Base-by-base conservation (phyloP, 2,113 vertebrate genomes). In the Oncorhynchus kisutch region DNA sequence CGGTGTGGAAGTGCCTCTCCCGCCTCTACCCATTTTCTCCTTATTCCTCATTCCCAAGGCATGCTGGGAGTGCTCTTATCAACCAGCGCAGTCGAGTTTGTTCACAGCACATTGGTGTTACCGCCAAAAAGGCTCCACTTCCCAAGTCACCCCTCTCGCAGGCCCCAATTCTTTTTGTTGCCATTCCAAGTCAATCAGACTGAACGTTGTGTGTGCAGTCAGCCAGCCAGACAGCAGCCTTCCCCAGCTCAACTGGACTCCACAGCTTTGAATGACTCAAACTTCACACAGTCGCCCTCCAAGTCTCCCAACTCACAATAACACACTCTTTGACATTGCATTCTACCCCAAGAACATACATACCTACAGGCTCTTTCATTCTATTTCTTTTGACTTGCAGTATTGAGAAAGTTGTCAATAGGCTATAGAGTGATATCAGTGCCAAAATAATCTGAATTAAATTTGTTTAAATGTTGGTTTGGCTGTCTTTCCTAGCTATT, bases 31-130 rank as follows among this genome's bases (percentile, higher is more conserved):
- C 62, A 48, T 13, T 45, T 54, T 34, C 60, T 78, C 69, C 75
- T 54, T 78, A 77, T 54, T 48, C 4, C 67, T 64, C 74, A 31
- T 82, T 80, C 84, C 82, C 82, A 80, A 3, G 79, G 88, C 87
- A 88, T 84, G 84, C 88, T 88, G 89, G 85, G 88, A 87, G 71
- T 60, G 29, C 13, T 82, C 88, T 92, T 93, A 92, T 93, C 91
- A 76, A 80, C 75, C 74, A 13, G 70, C 73, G 51, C 89, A 89
- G 89, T 91, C 67, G 85, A 86, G 73, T 87, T 85, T 74, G 13
- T 78, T 80, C 82, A 74, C 81, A 77, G 79, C 51, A n/a, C 75
- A 70, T 77, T 16, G 80, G 81, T 66, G 31, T 81, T 78, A 73
- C 29, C 70, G 70, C 79, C 88, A 87, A 87, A 90, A 82, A 86